These are phyloP conservation scores for Eumaeus atala DNA, from an alignment of 1,140 invertebrate species.

Conservation along the genomic window DNA sequence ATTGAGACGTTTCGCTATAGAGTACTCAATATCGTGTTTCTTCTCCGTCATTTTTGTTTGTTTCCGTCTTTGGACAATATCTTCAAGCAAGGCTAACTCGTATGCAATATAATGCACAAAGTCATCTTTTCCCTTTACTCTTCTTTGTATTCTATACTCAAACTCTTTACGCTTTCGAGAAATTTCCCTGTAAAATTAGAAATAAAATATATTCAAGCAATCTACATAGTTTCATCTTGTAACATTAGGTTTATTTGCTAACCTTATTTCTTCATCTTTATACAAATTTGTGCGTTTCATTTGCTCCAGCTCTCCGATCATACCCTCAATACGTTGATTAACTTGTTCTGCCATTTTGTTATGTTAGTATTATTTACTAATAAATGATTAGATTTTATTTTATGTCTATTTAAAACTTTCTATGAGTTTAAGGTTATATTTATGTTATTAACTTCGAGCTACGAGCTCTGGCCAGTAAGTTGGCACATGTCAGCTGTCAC, in stretches of 20 bases:
- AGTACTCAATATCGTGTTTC: constrained; percentile 79
- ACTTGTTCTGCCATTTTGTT: constrained; percentile 84
- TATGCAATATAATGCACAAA: constrained; percentile 83
- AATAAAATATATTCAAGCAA: constrained; percentile 27
- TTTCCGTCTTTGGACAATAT: constrained; percentile 76
- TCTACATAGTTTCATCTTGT: constrained; percentile 4
- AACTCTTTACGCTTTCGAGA: constrained; percentile 80
- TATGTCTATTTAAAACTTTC: not conserved
- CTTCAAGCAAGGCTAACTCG: constrained; percentile 79
- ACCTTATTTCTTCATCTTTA: constrained; percentile 80
- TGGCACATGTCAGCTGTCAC: too few species aligned
- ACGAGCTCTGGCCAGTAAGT: not conserved
- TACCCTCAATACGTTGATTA: constrained; percentile 81
- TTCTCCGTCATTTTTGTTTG: constrained; percentile 77
- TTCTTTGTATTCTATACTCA: constrained; percentile 82
- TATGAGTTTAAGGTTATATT: not conserved
- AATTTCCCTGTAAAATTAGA: constrained; percentile 75
- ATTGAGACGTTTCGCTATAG: constrained; percentile 79
- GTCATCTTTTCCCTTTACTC: constrained; percentile 81
- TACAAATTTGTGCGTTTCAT: constrained; percentile 82
- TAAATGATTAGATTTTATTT: constrained; percentile 1
- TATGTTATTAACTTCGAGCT: too few species aligned
- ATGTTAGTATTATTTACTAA: constrained; percentile 15
- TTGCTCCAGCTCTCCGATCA: constrained; percentile 82
- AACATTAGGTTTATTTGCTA: constrained; percentile 22